phyloP scores from a whole-genome alignment of 2,113 vertebrate genomes.

The Passer montanus region DNA sequence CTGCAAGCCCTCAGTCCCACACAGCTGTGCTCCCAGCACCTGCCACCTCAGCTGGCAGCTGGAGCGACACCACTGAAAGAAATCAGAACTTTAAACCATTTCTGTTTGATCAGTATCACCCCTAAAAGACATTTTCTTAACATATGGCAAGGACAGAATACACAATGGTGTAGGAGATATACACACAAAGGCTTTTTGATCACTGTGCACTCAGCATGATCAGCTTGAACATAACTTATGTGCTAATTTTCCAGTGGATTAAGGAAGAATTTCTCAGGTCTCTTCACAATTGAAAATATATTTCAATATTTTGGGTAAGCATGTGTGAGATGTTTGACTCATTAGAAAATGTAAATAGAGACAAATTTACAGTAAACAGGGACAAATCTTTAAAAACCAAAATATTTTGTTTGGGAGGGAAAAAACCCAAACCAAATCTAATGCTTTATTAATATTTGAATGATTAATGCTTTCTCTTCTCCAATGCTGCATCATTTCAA shows the following conservation, averaged over 20 bases:
- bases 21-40: background rate
- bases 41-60: background rate
- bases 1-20: background rate
- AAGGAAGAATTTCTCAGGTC: background rate
- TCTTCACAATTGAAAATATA: background rate
- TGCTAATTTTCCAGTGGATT: background rate
- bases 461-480: background rate
- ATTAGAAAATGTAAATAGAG: background rate
- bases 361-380: background rate
- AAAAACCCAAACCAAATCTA: fast-evolving
- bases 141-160: slow-evolving; percentile 25
- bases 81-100: background rate
- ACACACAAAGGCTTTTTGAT: background rate
- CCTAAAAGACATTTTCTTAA: background rate
- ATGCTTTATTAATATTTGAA: background rate
- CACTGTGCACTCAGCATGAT: background rate
- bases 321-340: background rate
- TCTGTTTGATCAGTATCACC: background rate
- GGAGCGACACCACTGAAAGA: background rate
- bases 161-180: slow-evolving; percentile 7
- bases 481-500: background rate
- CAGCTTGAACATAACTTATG: background rate
- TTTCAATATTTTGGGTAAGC: background rate
- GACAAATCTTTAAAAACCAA: background rate
- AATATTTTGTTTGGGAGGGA: background rate